Conservation (phyloP, 2,888 invertebrate genomes). For the Drosophila barbarae region DNA sequence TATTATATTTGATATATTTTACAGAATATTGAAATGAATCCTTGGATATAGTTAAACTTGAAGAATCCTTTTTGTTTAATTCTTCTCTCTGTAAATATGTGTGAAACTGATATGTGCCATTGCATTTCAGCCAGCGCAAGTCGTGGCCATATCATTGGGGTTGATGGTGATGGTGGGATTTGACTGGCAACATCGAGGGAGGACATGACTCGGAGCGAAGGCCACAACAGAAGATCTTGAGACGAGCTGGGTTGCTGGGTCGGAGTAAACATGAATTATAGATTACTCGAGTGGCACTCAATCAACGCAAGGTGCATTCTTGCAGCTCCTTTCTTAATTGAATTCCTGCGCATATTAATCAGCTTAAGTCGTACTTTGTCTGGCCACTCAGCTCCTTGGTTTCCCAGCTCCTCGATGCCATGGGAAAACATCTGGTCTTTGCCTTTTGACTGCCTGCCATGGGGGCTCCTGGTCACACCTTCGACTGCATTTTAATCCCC, state of each 20-base stretch:
- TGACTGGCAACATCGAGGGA: slow-evolving; percentile 4
- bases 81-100: slow-evolving; percentile 7
- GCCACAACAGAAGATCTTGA: slow-evolving; percentile 6
- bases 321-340: slow-evolving; percentile 48
- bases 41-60: neutral
- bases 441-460: neutral
- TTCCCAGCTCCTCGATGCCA: slow-evolving; percentile 14
- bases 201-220: neutral
- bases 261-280: slow-evolving; percentile 24
- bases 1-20: neutral
- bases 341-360: slow-evolving; percentile 55
- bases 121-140: slow-evolving; percentile 26
- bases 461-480: slow-evolving; percentile 42
- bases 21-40: neutral
- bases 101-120: slow-evolving; percentile 22
- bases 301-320: slow-evolving; percentile 29
- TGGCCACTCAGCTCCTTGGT: slow-evolving; percentile 19
- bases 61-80: neutral
- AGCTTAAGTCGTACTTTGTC: slow-evolving; percentile 58
- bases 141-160: slow-evolving; percentile 25
- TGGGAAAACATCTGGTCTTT: slow-evolving; percentile 9
- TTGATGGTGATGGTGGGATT: neutral
- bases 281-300: slow-evolving; percentile 33
- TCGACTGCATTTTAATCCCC: slow-evolving; percentile 58
- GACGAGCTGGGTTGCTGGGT: slow-evolving; percentile 3